These are phyloP conservation scores for Paramuricea clavata DNA, from an alignment of 92 coral and sea anemone genomes.

Conservation along the genomic window DNA sequence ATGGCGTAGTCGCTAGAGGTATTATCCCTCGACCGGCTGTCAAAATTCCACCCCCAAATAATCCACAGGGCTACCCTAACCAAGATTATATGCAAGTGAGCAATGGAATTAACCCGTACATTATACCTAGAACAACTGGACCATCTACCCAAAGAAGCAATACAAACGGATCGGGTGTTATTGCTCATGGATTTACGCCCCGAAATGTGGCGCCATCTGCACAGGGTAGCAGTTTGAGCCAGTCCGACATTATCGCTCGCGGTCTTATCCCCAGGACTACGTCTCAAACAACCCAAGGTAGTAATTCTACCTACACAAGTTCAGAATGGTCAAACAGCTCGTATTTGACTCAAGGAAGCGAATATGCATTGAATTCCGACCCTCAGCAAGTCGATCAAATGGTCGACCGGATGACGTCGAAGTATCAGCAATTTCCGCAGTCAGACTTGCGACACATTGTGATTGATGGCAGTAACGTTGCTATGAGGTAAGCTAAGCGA, in stretches of 20 bases:
- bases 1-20: neutral
- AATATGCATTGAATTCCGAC: slow-evolving; percentile 41
- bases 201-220: neutral
- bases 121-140: neutral
- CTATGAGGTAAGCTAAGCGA: slow-evolving; percentile 83
- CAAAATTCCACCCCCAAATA: neutral
- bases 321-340: neutral
- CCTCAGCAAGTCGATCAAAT: slow-evolving; percentile 73
- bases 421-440: slow-evolving; percentile 53
- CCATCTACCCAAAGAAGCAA: neutral
- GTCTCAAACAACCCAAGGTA: slow-evolving; percentile 14
- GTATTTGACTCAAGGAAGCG: slow-evolving; percentile 26
- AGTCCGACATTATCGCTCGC: neutral
- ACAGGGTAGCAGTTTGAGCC: neutral
- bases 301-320: neutral
- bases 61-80: neutral
- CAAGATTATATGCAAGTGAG: neutral
- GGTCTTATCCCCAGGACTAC: slow-evolving; percentile 5
- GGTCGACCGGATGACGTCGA: slow-evolving; percentile 75
- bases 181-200: neutral
- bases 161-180: neutral
- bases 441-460: slow-evolving; percentile 90
- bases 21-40: neutral
- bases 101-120: neutral
- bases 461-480: slow-evolving; percentile 99